Evolutionary conservation across 2,888 invertebrate genomes (phyloP).

Genomic region (Meloe dianella): DNA sequence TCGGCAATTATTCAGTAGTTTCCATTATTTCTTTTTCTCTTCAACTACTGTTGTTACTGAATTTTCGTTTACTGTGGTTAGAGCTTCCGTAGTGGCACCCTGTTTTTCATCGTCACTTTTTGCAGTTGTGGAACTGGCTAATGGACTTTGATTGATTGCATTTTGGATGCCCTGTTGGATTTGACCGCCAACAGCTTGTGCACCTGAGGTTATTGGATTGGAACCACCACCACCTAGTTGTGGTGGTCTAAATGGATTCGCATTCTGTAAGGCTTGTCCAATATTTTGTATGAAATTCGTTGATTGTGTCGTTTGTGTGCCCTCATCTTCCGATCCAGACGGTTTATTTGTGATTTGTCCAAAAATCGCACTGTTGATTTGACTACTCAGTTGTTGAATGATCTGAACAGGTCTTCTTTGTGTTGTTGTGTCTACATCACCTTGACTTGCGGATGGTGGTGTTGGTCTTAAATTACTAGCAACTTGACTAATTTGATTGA

Average conservation of each 20-base stretch:
- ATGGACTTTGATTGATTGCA: constrained; percentile 11
- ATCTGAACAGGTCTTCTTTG: constrained; percentile 5
- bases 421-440: constrained; percentile 22
- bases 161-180: constrained; percentile 11
- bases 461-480: constrained; percentile 21
- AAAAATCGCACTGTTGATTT: constrained; percentile 9
- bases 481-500: constrained; percentile 25
- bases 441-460: constrained; percentile 15
- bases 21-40: constrained; percentile 6
- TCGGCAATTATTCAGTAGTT: not conserved
- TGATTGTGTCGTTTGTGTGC: constrained; percentile 12
- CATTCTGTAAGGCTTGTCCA: constrained; percentile 21
- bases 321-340: constrained; percentile 9
- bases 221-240: constrained; percentile 14
- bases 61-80: not conserved
- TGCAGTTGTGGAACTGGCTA: constrained; percentile 10
- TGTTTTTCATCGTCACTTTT: constrained; percentile 1
- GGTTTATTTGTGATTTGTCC: constrained; percentile 8
- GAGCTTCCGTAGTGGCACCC: not conserved
- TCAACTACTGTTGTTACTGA: not conserved
- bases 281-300: constrained; percentile 21
- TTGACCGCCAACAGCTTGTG: constrained; percentile 16
- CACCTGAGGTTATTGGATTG: constrained; percentile 17
- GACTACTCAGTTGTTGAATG: constrained; percentile 5
- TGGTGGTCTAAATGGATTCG: constrained; percentile 11